These are phyloP conservation scores for Sturnus vulgaris DNA, from an alignment of 2,113 vertebrate genomes.

Conservation along the genomic window DNA sequence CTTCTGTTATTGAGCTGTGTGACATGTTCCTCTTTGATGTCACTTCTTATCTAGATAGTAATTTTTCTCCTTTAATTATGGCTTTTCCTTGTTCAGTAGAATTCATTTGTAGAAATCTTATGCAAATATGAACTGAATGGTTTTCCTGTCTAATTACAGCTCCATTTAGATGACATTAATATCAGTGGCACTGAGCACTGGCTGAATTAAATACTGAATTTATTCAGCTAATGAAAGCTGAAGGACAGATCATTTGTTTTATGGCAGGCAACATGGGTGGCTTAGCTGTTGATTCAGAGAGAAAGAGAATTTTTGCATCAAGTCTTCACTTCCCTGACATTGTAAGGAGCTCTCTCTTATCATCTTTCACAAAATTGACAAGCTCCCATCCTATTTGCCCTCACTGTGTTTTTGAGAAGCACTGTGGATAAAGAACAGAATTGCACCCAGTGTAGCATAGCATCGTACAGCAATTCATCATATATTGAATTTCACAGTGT, in stretches of 20 bases:
- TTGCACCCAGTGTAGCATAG: not conserved
- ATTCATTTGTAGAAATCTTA: not conserved
- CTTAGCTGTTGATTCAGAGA: not conserved
- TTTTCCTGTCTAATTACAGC: conserved; percentile 43
- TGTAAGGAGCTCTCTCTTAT: not conserved
- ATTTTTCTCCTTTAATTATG: conserved; percentile 39
- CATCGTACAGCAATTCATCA: not conserved
- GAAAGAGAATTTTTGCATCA: not conserved
- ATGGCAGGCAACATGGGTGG: not conserved
- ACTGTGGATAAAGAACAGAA: not conserved
- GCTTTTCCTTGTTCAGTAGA: conserved; percentile 9
- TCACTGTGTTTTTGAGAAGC: not conserved
- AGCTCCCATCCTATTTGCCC: not conserved
- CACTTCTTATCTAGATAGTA: conserved; percentile 1
- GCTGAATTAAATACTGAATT: not conserved
- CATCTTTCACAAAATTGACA: not conserved
- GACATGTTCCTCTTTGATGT: not conserved
- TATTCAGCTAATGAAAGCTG: conserved; percentile 1
- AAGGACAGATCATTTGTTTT: conserved; percentile 11
- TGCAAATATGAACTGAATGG: conserved; percentile 17
- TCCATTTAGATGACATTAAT: conserved; percentile 7
- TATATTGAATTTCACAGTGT: not conserved
- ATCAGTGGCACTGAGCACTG: not conserved
- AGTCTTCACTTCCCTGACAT: not conserved
- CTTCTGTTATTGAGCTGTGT: not conserved